Base-by-base conservation (phyloP, 2,888 invertebrate genomes). In the Gasteruption jaculator region DNA sequence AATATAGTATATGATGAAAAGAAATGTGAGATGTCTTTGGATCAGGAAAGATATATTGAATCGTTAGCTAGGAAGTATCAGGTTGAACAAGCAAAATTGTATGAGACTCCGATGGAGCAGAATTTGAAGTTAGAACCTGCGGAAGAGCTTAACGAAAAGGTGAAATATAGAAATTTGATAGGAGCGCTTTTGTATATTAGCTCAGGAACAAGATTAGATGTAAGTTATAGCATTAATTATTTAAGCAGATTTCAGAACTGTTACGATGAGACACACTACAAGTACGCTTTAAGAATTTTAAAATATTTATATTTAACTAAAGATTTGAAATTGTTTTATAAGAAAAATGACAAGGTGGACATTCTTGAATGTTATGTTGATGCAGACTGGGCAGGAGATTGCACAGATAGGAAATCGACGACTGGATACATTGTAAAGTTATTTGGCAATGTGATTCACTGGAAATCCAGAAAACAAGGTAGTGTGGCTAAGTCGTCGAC, bases 161-260 rank as follows among this genome's bases (percentile, higher is more conserved):
- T 57, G 5, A 60, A 56, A 26, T 63, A 58, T 36, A 30, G 45
- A 51, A 56, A 53, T 43, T 18, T 50, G 25, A 48, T 53, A 26
- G 52, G 52, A 29, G 52, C 41, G 42, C 30, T 55, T 11, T 38
- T 51, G 27, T 67, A 61, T 48, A 58, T 65, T 22, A 62, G 58
- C 47, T 32, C 53, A 21, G 60, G 55, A 24, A 65, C 65, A n/a
- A 52, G 61, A 43, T 58, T 60, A 41, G 62, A 64, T 46, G 47
- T 62, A 20, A 21, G 53, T 14, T 65, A 42, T 35, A 56, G 58
- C 44, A 61, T 64, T 4, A 65, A 65, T 48, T 65, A 63, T 36
- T 45, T 65, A 20, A 64, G 64, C 50, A 35, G 63, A 44, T 65
- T 50, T 45, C 65, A 67, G 55, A 61, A 46, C 45, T 59, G 61